Conservation (phyloP, 2,113 vertebrate species). For the Dromiciops gliroides region DNA sequence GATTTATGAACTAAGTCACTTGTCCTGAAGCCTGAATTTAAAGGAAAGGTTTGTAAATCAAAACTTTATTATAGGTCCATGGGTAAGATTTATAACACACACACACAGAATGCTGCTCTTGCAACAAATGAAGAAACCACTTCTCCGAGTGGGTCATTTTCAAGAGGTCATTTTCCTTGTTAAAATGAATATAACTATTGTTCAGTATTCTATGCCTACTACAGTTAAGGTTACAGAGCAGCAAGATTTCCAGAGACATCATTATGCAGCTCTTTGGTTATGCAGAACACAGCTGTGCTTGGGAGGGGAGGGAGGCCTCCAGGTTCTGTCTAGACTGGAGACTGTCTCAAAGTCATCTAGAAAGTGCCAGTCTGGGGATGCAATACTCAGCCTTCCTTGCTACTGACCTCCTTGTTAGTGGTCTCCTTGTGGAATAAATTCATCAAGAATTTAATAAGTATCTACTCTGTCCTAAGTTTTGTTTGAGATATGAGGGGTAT, state of each 20-base stretch:
- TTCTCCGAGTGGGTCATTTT: background rate
- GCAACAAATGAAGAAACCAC: background rate
- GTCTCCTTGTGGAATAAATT: background rate
- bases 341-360: background rate
- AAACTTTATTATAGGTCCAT: conserved; percentile 26
- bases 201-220: background rate
- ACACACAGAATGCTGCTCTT: background rate
- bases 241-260: background rate
- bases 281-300: conserved; percentile 8
- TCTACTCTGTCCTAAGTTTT: background rate
- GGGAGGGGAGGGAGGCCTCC: background rate
- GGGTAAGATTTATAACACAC: conserved; percentile 29
- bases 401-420: background rate
- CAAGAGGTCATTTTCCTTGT: background rate
- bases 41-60: conserved; percentile 28
- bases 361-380: background rate
- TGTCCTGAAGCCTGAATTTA: background rate
- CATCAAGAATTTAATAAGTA: background rate
- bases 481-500: background rate
- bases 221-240: conserved; percentile 20
- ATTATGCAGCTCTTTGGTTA: conserved; percentile 27
- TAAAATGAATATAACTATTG: background rate
- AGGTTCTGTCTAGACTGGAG: conserved; percentile 21
- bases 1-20: background rate
- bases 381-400: background rate